Evolutionary conservation across 2,888 invertebrate species (phyloP).

Genomic region (Ophion ellenae): DNA sequence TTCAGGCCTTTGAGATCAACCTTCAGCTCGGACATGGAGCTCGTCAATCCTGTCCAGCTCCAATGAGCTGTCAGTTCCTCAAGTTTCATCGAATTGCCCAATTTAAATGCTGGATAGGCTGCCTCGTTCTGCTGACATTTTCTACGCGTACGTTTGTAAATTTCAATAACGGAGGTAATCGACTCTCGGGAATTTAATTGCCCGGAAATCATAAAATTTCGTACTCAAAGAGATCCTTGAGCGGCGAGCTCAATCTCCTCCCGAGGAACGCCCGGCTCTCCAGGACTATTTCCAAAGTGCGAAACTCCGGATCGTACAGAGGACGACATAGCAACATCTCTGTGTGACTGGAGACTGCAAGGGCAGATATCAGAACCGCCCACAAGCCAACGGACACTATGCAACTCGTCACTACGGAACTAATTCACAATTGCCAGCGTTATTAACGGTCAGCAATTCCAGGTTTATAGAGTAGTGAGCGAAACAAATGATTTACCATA

Average conservation of each 20-base stretch:
- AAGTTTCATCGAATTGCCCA: slow-evolving; percentile 89
- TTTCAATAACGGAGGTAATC: neutral
- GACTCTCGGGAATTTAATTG: slow-evolving; percentile 6
- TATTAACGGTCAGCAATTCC: neutral
- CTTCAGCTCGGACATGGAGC: slow-evolving; percentile 83
- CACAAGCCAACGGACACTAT: slow-evolving; percentile 87
- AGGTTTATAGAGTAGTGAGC: neutral
- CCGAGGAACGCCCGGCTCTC: slow-evolving; percentile 84
- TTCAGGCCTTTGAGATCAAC: slow-evolving; percentile 85
- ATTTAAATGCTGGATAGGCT: slow-evolving; percentile 90
- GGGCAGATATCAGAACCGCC: slow-evolving; percentile 85
- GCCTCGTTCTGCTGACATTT: slow-evolving; percentile 90
- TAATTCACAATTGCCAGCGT: slow-evolving; percentile 71
- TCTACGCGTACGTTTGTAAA: slow-evolving; percentile 81
- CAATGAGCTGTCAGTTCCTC: slow-evolving; percentile 88
- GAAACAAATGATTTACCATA: slow-evolving; percentile 73
- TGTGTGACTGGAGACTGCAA: slow-evolving; percentile 88
- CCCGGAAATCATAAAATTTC: slow-evolving; percentile 5
- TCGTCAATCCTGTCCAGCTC: slow-evolving; percentile 85
- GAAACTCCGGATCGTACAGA: slow-evolving; percentile 88
- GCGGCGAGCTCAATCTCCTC: slow-evolving; percentile 85
- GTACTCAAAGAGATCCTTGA: slow-evolving; percentile 85
- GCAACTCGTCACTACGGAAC: slow-evolving; percentile 86
- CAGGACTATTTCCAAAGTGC: slow-evolving; percentile 87
- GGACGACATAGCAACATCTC: slow-evolving; percentile 90